Conservation (phyloP, 2,113 vertebrate species). For the Callipepla squamata region DNA sequence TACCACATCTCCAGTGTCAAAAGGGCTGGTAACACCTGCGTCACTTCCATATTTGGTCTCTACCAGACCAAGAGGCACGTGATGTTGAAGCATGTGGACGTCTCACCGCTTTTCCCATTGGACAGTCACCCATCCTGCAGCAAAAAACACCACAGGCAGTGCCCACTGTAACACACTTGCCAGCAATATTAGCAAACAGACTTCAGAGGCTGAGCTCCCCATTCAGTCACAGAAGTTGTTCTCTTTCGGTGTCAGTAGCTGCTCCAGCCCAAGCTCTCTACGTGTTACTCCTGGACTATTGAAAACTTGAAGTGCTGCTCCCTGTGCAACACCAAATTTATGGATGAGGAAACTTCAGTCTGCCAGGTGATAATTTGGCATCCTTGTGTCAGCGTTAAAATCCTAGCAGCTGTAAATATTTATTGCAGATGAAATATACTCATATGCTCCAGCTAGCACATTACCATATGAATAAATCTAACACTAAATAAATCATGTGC, state of each 20-base stretch:
- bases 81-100: background rate
- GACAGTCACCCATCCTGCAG: background rate
- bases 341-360: constrained; percentile 58
- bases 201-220: background rate
- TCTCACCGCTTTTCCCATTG: constrained; percentile 27
- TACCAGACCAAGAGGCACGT: background rate
- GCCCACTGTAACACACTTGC: constrained; percentile 6
- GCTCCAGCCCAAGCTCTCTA: constrained; percentile 19
- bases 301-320: constrained; percentile 27
- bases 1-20: background rate
- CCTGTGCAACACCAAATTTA: constrained; percentile 23
- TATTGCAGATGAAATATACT: constrained; percentile 29
- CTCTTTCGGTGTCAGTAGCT: background rate
- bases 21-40: background rate
- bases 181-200: constrained; percentile 49
- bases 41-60: background rate
- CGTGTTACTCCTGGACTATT: background rate
- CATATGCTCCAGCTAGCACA: constrained; percentile 7
- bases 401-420: constrained; percentile 57
- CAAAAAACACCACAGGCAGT: constrained; percentile 22
- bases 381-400: constrained; percentile 37
- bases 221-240: background rate
- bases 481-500: constrained; percentile 38
- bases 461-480: constrained; percentile 38
- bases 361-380: constrained; percentile 68